phyloP scores from a whole-genome alignment of 2,797 vertebrate genomes.

The Scyliorhinus canicula region DNA sequence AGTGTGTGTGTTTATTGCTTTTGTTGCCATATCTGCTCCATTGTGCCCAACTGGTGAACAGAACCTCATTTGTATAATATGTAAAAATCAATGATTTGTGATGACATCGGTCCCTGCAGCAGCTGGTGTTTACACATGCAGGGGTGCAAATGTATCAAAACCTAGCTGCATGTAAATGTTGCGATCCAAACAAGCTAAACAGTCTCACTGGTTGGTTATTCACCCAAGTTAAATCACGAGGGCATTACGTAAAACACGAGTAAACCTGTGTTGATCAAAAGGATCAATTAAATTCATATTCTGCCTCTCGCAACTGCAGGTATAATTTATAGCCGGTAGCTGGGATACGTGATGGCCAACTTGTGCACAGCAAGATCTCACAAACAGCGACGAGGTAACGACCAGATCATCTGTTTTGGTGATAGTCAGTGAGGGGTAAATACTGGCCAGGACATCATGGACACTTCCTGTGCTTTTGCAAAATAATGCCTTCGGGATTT shows the following conservation, averaged over 20 bases:
- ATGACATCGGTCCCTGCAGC: background rate
- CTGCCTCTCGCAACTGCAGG: background rate
- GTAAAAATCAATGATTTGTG: background rate
- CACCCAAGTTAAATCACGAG: background rate
- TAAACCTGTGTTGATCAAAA: background rate
- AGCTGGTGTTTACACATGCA: background rate
- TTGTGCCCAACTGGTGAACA: background rate
- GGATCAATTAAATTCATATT: background rate
- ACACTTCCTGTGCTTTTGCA: background rate
- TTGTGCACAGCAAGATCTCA: background rate
- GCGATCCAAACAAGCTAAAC: background rate
- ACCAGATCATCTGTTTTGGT: background rate
- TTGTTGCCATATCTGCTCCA: background rate
- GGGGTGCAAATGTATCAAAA: background rate
- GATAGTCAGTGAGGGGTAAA: background rate
- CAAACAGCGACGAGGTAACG: background rate
- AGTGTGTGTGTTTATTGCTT: background rate
- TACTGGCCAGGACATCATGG: background rate
- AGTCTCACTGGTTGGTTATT: background rate
- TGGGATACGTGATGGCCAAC: background rate
- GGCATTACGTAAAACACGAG: background rate
- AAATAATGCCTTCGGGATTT: too few species aligned
- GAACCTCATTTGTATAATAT: background rate
- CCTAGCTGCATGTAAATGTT: background rate
- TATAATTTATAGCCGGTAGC: background rate